These are phyloP conservation scores for Kryptolebias marmoratus DNA, from an alignment of 2,113 vertebrate genomes.

Conservation along the genomic window DNA sequence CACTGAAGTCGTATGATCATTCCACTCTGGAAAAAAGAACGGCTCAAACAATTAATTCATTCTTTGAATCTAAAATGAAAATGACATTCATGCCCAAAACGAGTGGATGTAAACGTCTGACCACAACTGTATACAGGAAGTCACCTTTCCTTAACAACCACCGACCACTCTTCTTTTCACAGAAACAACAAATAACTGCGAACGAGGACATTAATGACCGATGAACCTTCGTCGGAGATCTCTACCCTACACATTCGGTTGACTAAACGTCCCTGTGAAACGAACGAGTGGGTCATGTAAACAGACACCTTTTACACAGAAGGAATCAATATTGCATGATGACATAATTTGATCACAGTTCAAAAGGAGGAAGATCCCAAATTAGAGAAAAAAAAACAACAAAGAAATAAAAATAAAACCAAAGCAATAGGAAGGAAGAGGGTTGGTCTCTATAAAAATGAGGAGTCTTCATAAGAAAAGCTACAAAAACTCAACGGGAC, in stretches of 20 bases:
- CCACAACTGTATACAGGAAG: constrained; percentile 46
- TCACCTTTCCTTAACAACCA: constrained; percentile 64
- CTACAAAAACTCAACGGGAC: constrained; percentile 92
- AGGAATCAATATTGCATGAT: constrained; percentile 87
- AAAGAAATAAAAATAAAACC: constrained; percentile 13
- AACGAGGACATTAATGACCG: constrained; percentile 45
- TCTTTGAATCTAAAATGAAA: too few relatives aligned
- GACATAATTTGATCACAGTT: constrained; percentile 86
- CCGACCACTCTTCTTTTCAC: constrained; percentile 54
- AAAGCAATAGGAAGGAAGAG: constrained; percentile 80
- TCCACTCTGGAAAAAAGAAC: too few relatives aligned
- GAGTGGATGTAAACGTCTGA: too few relatives aligned
- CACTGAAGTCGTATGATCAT: too few relatives aligned
- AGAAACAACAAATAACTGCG: constrained; percentile 60
- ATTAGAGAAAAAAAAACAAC: constrained; percentile 66
- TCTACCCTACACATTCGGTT: constrained; percentile 66
- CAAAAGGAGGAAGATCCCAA: constrained; percentile 84
- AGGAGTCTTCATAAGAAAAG: constrained; percentile 89
- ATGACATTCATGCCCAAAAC: too few relatives aligned
- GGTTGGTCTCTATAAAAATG: constrained; percentile 81
- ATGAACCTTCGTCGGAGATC: constrained; percentile 53
- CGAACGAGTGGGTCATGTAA: constrained; percentile 78
- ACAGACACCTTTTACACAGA: constrained; percentile 84
- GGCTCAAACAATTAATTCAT: too few relatives aligned
- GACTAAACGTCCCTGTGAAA: constrained; percentile 73